Evolutionary conservation across 2,888 invertebrate species (phyloP).

Genomic region (Drosophila hamatofila): DNA sequence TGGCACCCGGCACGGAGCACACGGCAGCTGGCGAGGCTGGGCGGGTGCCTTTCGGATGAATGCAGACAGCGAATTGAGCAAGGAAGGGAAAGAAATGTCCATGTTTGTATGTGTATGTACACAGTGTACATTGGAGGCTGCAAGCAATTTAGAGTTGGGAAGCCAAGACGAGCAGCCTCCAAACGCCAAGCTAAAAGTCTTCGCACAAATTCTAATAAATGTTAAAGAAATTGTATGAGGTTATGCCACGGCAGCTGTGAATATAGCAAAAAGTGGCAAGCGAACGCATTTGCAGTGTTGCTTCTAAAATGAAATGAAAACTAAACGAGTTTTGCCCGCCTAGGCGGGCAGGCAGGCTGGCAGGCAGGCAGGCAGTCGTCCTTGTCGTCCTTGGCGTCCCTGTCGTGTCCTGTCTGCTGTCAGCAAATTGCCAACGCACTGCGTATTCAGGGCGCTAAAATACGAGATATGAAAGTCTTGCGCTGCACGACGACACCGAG

Average conservation of each 20-base stretch:
- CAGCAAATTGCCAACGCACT: conserved; percentile 77
- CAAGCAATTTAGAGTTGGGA: conserved; percentile 51
- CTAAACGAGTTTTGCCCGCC: conserved; percentile 72
- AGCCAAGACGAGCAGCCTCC: conserved; percentile 40
- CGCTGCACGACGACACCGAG: conserved; percentile 37
- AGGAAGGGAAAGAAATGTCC: conserved; percentile 7
- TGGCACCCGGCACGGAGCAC: conserved; percentile 1
- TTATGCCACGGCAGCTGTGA: conserved; percentile 73
- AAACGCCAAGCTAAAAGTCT: conserved; percentile 43
- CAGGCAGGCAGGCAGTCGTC: conserved; percentile 2
- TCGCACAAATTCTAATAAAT: conserved; percentile 76
- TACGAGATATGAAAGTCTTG: conserved; percentile 44
- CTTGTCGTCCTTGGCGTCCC: conserved; percentile 14
- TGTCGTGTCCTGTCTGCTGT: conserved; percentile 54
- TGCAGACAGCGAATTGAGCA: conserved; percentile 41
- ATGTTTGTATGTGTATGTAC: conserved; percentile 70
- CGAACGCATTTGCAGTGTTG: conserved; percentile 68
- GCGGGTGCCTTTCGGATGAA: conserved; percentile 29
- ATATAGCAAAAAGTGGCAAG: conserved; percentile 70
- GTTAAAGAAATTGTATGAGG: conserved; percentile 78
- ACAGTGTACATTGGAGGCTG: conserved; percentile 43
- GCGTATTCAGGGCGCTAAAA: conserved; percentile 50
- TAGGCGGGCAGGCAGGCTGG: conserved; percentile 21
- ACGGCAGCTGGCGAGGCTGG: conserved; percentile 30
- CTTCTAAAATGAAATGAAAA: conserved; percentile 74